Evolutionary conservation across 2,797 vertebrate species (phyloP).

Genomic region (Vultur gryphus): DNA sequence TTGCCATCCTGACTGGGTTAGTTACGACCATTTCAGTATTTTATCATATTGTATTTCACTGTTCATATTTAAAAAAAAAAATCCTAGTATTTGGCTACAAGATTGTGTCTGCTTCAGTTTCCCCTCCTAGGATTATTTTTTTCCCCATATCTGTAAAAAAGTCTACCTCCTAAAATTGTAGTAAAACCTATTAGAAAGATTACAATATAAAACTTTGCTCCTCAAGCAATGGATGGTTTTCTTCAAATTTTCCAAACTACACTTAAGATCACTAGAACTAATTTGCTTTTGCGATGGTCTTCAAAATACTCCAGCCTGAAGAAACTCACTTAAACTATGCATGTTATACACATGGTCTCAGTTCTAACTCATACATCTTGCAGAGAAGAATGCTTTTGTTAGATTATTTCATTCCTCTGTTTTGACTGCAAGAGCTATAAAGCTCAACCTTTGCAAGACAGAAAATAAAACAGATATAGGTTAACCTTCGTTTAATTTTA

Average conservation of each 20-base stretch:
- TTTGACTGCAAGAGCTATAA: background rate
- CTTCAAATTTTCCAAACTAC: background rate
- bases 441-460: background rate
- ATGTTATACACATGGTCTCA: background rate
- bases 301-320: background rate
- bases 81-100: background rate
- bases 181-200: background rate
- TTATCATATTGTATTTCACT: background rate
- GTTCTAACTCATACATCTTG: background rate
- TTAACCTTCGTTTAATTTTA: background rate
- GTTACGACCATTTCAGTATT: background rate
- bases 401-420: background rate
- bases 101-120: background rate
- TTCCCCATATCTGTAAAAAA: fast-evolving
- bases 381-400: background rate
- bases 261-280: background rate
- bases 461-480: background rate
- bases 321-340: background rate
- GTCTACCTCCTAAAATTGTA: background rate
- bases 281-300: background rate
- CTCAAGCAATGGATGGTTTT: background rate
- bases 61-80: background rate
- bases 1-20: background rate
- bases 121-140: background rate
- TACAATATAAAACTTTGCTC: background rate